Evolutionary conservation across 2,888 invertebrate genomes (phyloP).

Genomic region (Vesta saturnalis): DNA sequence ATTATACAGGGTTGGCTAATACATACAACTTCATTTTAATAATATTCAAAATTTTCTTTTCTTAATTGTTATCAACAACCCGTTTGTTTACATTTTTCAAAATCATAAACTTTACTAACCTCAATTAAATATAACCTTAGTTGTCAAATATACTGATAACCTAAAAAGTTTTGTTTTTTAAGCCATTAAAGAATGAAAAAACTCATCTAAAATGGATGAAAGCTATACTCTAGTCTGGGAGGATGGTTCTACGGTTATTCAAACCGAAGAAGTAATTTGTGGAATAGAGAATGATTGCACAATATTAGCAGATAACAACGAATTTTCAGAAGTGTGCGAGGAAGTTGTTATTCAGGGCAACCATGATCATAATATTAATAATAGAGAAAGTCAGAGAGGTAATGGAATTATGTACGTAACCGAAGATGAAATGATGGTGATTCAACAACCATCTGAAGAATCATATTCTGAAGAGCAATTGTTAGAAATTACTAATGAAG

Average conservation of each 20-base stretch:
- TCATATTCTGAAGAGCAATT: conserved; percentile 61
- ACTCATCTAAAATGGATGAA: conserved; percentile 54
- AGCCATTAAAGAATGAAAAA: not conserved
- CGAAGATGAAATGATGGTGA: conserved; percentile 58
- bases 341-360: conserved; percentile 61
- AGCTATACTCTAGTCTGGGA: conserved; percentile 60
- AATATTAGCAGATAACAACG: conserved; percentile 54
- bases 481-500: conserved; percentile 70
- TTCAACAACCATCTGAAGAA: conserved; percentile 50
- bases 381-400: conserved; percentile 33
- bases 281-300: conserved; percentile 64
- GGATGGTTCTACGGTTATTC: conserved; percentile 56
- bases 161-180: conserved; percentile 45
- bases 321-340: conserved; percentile 62
- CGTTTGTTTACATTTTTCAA: conserved; percentile 61
- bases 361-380: conserved; percentile 41
- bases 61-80: conserved; percentile 16
- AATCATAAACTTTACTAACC: conserved; percentile 59
- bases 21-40: not conserved
- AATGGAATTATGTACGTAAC: conserved; percentile 58
- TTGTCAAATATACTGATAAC: conserved; percentile 59
- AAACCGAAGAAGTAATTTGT: conserved; percentile 66
- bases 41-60: not conserved
- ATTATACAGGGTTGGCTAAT: conserved; percentile 16
- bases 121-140: conserved; percentile 63